Base-by-base conservation (phyloP, 2,888 invertebrate genomes). In the Arctia plantaginis region DNA sequence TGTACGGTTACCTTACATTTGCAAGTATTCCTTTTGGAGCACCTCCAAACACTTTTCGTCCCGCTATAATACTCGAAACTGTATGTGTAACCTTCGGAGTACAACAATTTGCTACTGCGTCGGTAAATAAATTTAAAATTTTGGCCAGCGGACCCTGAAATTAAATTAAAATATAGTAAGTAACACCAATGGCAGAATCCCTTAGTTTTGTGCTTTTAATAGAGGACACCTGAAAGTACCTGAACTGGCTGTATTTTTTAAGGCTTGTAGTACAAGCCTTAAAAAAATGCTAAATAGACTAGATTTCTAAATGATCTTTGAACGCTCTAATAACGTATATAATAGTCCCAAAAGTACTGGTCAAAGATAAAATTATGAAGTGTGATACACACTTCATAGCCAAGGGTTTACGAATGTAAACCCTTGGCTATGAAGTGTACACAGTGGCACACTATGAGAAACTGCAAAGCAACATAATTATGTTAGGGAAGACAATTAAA, bases 1-100 rank as follows among this genome's bases (percentile, higher is more conserved):
- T 23, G 64, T 30, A 73, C 33, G 0, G 59, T 66, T 7, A 64
- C 77, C 15, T 66, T 75, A 47, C 77, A 77, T 3, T 35, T 55
- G 3, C 35, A 62, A 13, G 65, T 39, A 30, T 30, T 62, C 59
- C 59, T 62, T 67, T 75, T 75, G 1, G 67, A 71, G 35, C 71
- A 74, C 27, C 67, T 23, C 74, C 74, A 74, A 12, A 71, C 35
- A 39, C 35, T 66, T 70, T 47, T 74, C 3, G 23, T 7, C 12
- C 47, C 66, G 13, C 39, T 27, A 13, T 6, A 7, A 20, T 55
- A 66, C 15, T 27, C 15, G 3, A 59, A 59, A 23, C 73, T 70
- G 59, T 70, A 70, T 13, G 74, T 71, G 35, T 67, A 71, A 33
- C 70, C 74, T 20, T 71, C 30, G 20, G 44, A 51, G 35, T 64